Evolutionary conservation across 2,113 vertebrate species (phyloP), one percentile per base, ranked within the genome.

Genomic region (Caracal caracal): DNA sequence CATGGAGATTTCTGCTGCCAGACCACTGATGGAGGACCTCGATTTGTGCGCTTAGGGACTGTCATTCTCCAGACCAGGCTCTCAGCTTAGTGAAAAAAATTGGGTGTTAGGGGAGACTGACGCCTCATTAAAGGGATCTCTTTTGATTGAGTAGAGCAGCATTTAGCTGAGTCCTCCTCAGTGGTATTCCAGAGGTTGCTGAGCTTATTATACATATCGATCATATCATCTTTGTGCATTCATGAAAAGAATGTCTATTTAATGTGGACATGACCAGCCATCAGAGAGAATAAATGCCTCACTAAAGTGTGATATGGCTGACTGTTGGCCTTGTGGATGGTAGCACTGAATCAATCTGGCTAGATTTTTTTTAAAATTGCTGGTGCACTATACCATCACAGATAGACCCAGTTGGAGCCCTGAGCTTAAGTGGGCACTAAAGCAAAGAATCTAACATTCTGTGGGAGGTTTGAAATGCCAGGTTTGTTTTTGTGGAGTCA

Each of bases 241-340:
- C 90, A 91, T 98, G 97, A 94, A 97, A 97, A 97, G 90, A 98
- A 97, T 98, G 93, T 97, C 98, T 98, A 94, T 98, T 97, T 97
- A 97, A 97, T 98, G 94, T 98, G 94, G 85, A 93, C 96, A 96
- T 68, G 83, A 98, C 94, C 94, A 96, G 96, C 95, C 97, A 98
- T 97, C 96, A 65, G 96, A 96, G 93, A 98, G 93, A 89, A 92
- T n/a, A 93, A 94, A 59, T 84, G 2, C 19, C 88, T 97, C 70
- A n/a, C 56, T 90, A 4, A 84, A 95, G 59, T n/a, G 95, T 96
- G 94, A 90, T 93, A 66, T 95, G 95, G 75, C 95, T 96, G 95
- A 84, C 93, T 20, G 51, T 96, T 97, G 96, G 97, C 97, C 86
- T 96, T 96, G 88, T 56, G 92, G 91, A 96, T 97, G 93, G 82